Percentiles rank a stretch among this genome's conserved stretches.
Conservation (phyloP, 2,797 vertebrate genomes). For the Cirrhinus molitorella region DNA sequence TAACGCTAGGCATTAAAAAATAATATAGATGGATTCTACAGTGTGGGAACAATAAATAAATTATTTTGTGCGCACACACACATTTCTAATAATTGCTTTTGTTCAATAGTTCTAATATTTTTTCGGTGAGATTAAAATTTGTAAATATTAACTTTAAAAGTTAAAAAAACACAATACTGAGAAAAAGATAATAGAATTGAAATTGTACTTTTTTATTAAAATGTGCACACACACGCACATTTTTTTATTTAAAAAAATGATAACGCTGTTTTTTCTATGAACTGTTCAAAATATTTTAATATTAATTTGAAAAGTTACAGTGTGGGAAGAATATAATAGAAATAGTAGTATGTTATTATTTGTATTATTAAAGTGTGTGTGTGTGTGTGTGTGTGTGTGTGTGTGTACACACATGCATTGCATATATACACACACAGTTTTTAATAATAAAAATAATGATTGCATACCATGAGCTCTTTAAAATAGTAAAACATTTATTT, state of each 20-base stretch:
- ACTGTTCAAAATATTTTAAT: neutral
- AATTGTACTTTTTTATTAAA: too few species aligned
- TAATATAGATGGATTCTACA: too few species aligned
- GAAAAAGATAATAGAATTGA: too few species aligned
- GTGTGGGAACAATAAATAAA: too few species aligned
- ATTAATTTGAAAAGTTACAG: neutral
- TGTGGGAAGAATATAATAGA: neutral
- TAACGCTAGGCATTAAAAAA: neutral
- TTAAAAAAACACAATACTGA: too few species aligned
- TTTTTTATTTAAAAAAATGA: neutral
- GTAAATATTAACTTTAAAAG: too few species aligned
- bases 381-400: too few species aligned
- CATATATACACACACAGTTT: neutral
- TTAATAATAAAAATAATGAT: neutral
- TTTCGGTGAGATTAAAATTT: too few species aligned
- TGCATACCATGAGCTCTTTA: neutral
- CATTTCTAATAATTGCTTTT: too few species aligned
- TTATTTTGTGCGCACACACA: too few species aligned
- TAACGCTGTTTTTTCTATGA: neutral
- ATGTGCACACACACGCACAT: neutral
- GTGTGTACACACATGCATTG: neutral
- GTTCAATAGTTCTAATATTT: too few species aligned
- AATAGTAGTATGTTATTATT: neutral
- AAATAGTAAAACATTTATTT: neutral
- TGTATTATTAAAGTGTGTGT: too few species aligned